Evolutionary conservation across 2,797 vertebrate genomes (phyloP).

Genomic region (Gallinago stenura): DNA sequence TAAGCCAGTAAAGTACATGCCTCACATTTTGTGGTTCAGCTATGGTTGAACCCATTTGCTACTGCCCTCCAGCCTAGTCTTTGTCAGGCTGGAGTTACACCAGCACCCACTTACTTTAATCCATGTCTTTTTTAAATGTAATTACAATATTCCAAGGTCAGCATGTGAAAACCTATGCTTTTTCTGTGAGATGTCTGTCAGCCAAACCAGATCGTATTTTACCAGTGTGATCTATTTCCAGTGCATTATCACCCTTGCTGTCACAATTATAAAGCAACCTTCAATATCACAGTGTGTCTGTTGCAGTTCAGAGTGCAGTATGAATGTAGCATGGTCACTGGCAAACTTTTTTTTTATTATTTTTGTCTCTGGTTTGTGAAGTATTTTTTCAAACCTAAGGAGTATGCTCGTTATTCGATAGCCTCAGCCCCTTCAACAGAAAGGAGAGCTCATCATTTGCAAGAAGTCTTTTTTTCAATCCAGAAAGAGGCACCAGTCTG

Average conservation of each 20-base stretch:
- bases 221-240: neutral
- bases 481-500: neutral
- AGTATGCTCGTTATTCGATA: neutral
- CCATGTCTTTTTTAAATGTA: neutral
- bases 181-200: neutral
- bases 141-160: neutral
- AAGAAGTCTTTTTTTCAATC: neutral
- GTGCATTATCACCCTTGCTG: neutral
- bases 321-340: neutral
- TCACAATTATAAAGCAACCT: neutral
- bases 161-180: neutral
- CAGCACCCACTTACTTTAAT: neutral
- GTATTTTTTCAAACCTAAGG: neutral
- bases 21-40: neutral
- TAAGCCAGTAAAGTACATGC: neutral
- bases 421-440: neutral
- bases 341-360: neutral
- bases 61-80: neutral
- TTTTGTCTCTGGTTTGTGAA: neutral
- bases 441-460: neutral
- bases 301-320: neutral
- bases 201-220: neutral
- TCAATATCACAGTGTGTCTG: rapidly evolving
- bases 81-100: neutral
- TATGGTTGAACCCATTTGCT: neutral